Conservation (phyloP, 2,113 vertebrate genomes). For the Oreochromis aureus region DNA sequence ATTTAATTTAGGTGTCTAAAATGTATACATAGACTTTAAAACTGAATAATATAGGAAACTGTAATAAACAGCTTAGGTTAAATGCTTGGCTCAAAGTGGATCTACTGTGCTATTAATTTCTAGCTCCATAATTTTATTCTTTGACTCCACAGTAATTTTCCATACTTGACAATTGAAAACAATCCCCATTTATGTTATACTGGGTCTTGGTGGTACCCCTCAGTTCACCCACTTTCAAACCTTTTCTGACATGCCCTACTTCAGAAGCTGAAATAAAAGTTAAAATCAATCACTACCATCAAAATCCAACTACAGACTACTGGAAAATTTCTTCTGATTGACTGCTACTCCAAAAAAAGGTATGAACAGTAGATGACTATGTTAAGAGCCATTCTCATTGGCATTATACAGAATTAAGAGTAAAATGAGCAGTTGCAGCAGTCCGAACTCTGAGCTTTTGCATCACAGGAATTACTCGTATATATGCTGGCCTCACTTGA, state of each 20-base stretch:
- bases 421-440: neutral
- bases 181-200: neutral
- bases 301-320: neutral
- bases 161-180: neutral
- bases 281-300: neutral
- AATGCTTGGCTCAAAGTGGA: neutral
- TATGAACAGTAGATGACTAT: neutral
- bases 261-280: neutral
- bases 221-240: neutral
- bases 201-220: neutral
- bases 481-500: neutral
- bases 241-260: neutral
- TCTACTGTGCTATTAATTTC: neutral
- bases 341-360: neutral
- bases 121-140: neutral
- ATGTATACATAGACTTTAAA: neutral
- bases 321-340: neutral
- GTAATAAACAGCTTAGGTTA: rapidly evolving
- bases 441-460: neutral
- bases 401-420: neutral
- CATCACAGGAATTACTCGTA: neutral
- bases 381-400: neutral
- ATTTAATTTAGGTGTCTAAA: neutral
- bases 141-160: neutral
- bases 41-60: neutral